Percentiles rank a stretch among this genome's conserved stretches.
Evolutionary conservation across 64 coral and sea anemone genomes (phyloP).

Genomic region (Montipora foliosa): DNA sequence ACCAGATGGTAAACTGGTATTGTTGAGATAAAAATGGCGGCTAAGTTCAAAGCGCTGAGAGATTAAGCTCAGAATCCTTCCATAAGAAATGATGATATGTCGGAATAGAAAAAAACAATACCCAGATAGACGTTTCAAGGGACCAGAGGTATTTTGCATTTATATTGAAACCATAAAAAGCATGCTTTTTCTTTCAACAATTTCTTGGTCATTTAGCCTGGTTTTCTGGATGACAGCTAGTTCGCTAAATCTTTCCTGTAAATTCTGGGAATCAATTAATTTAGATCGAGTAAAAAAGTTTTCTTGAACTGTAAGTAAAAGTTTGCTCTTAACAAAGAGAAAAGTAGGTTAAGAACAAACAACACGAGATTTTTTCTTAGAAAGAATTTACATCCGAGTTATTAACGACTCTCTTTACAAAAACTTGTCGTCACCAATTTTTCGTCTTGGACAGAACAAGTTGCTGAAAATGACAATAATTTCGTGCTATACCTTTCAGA

Average conservation of each 20-base stretch:
- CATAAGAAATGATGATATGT: constrained; percentile 1
- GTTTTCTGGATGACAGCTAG: too few relatives aligned
- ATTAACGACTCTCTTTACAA: too few relatives aligned
- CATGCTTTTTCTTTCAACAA: background rate
- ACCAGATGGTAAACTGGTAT: background rate
- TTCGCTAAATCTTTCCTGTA: too few relatives aligned
- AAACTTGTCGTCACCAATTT: background rate
- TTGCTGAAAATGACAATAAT: background rate
- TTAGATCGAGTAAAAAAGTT: background rate
- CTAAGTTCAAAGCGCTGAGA: background rate
- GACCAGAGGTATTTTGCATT: background rate
- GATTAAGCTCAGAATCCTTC: background rate
- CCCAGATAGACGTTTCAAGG: background rate
- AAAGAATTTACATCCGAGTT: background rate
- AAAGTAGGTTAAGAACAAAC: background rate
- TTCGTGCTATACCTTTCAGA: background rate
- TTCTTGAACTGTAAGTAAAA: background rate
- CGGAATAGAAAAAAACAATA: constrained; percentile 16
- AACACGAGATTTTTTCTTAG: background rate
- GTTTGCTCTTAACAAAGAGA: background rate
- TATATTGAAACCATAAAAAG: background rate
- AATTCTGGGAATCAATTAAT: background rate
- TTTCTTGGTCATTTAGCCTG: background rate
- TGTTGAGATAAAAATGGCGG: constrained; percentile 20
- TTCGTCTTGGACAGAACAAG: background rate